A percentile compares a stretch with the other conserved stretches of the same genome.
phyloP scores from a whole-genome alignment of 2,888 invertebrate genomes.

The Amblyjoppa proteus region DNA sequence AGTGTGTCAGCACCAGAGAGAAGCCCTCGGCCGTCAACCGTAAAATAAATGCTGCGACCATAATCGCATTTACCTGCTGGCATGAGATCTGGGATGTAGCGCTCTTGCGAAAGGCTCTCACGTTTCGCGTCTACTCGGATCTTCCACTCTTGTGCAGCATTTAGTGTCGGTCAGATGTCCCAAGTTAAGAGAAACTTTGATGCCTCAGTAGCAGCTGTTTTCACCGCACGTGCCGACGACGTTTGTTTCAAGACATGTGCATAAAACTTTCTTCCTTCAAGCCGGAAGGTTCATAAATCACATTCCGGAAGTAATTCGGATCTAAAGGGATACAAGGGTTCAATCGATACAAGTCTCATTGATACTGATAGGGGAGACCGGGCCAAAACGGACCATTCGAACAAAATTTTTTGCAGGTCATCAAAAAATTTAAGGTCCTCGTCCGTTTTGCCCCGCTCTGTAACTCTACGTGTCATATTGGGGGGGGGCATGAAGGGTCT shows the following conservation, averaged over 20 bases:
- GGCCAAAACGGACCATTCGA: too few species aligned
- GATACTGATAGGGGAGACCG: background rate
- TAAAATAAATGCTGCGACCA: too few species aligned
- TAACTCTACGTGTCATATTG: too few species aligned
- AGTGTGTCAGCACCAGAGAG: background rate
- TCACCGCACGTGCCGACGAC: background rate
- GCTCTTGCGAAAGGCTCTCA: background rate
- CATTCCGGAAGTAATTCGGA: background rate
- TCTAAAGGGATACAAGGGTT: background rate
- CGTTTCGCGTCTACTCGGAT: background rate
- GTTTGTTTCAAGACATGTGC: background rate
- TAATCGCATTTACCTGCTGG: background rate
- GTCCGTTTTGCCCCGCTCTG: constrained; percentile 8
- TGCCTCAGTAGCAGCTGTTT: background rate
- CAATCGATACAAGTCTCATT: background rate
- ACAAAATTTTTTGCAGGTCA: too few species aligned
- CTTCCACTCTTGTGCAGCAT: background rate
- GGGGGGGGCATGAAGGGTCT: too few species aligned
- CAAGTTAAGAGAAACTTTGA: background rate
- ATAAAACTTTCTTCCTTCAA: background rate
- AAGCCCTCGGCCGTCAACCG: too few species aligned
- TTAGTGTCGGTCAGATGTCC: background rate
- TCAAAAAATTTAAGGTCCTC: too few species aligned
- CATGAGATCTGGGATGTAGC: background rate
- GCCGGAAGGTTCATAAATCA: background rate